Evolutionary conservation across 2,113 vertebrate species (phyloP).

Genomic region (Hassar affinis): DNA sequence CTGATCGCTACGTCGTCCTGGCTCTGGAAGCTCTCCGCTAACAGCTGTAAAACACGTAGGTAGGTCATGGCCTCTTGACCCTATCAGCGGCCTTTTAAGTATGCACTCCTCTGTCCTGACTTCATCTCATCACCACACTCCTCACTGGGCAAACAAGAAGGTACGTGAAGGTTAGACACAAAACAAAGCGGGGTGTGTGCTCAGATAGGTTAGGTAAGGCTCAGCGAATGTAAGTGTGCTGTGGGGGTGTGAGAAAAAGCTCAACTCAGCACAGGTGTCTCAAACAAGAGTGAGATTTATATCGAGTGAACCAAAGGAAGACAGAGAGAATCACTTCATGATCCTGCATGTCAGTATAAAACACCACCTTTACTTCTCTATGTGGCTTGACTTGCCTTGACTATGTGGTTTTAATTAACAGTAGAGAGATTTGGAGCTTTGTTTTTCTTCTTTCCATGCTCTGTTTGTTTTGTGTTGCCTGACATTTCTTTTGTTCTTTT

Average conservation of each 20-base stretch:
- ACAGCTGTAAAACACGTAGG: slow-evolving; percentile 35
- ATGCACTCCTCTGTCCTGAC: background rate
- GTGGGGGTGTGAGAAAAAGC: slow-evolving; percentile 23
- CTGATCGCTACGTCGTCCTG: slow-evolving; percentile 30
- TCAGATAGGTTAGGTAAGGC: background rate
- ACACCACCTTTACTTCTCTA: slow-evolving; percentile 12
- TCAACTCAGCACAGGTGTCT: slow-evolving; percentile 15
- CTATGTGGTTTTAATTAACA: slow-evolving; percentile 41
- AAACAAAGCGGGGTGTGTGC: background rate
- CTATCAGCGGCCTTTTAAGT: slow-evolving; percentile 23
- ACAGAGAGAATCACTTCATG: background rate
- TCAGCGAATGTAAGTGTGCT: background rate
- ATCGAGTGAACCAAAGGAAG: background rate
- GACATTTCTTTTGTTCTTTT: background rate
- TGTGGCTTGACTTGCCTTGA: background rate
- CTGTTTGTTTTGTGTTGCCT: slow-evolving; percentile 23
- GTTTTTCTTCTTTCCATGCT: background rate
- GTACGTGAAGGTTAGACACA: background rate
- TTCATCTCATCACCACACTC: slow-evolving; percentile 19
- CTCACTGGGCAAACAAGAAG: background rate
- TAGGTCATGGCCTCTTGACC: slow-evolving; percentile 15
- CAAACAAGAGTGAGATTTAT: background rate
- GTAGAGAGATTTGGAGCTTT: background rate
- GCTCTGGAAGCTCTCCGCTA: slow-evolving; percentile 13
- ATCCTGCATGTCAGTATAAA: slow-evolving; percentile 1